These are phyloP conservation scores for Odontomyia ornata DNA, from an alignment of 2,888 invertebrate genomes.

Conservation along the genomic window DNA sequence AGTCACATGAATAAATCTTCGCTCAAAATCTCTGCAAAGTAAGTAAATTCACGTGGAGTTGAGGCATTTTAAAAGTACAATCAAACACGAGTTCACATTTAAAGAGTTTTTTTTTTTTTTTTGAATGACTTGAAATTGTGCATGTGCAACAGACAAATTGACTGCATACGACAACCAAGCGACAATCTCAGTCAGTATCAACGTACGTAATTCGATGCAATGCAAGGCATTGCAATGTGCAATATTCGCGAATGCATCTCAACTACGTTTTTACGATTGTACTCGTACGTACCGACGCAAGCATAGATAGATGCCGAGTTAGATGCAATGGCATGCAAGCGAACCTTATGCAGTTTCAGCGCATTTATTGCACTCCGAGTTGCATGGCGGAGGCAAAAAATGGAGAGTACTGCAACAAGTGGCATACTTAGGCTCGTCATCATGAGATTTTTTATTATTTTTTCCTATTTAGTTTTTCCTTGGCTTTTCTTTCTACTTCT, in stretches of 20 bases:
- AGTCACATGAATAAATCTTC: too few species aligned
- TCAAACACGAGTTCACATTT: conserved; percentile 18
- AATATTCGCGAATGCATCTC: background rate
- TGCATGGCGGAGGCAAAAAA: background rate
- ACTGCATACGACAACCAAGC: background rate
- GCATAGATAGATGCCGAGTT: background rate
- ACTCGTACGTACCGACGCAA: background rate
- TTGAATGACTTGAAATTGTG: conserved; percentile 20
- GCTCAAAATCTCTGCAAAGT: background rate
- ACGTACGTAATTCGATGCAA: too few species aligned
- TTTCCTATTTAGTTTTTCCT: too few species aligned
- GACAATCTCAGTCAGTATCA: background rate
- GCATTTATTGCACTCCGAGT: background rate
- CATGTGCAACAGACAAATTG: conserved; percentile 28
- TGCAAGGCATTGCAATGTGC: background rate
- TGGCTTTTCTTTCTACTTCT: background rate
- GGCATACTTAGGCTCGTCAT: conserved; percentile 37
- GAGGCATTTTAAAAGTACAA: conserved; percentile 22
- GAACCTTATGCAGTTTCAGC: background rate
- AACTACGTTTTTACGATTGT: background rate
- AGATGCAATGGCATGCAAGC: background rate
- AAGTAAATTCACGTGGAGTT: background rate
- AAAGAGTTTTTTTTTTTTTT: too few species aligned
- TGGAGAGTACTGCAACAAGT: conserved; percentile 35
- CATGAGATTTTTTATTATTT: too few species aligned